A percentile compares a stretch with the other conserved stretches of the same genome.
Conservation (phyloP, 1,140 invertebrate genomes). For the Phenacoccus solenopsis region DNA sequence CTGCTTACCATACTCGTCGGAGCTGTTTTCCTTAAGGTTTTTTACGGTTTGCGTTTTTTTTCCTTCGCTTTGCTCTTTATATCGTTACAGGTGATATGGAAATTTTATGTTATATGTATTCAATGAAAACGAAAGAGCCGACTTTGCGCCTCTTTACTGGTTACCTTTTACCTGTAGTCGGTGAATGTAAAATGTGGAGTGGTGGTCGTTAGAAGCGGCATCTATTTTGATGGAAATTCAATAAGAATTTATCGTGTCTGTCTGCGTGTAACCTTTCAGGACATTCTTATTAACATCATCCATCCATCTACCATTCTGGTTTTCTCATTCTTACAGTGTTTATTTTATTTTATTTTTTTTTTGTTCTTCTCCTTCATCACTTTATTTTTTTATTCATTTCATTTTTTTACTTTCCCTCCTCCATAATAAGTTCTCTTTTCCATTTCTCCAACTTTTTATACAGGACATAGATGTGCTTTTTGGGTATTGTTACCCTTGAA, state of each 20-base stretch:
- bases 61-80: not conserved
- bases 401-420: not conserved
- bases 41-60: constrained; percentile 1
- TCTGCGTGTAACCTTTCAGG: constrained; percentile 12
- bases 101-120: constrained; percentile 9
- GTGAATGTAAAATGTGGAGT: not conserved
- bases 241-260: constrained; percentile 13
- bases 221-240: constrained; percentile 17
- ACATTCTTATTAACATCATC: constrained; percentile 18
- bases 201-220: constrained; percentile 13
- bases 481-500: too few relatives aligned
- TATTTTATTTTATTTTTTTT: not conserved
- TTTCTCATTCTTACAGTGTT: not conserved
- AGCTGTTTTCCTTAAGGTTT: too few relatives aligned
- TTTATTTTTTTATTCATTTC: too few relatives aligned
- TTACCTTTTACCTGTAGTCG: too few relatives aligned
- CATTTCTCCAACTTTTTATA: too few relatives aligned
- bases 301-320: not conserved
- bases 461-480: too few relatives aligned
- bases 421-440: not conserved
- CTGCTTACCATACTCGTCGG: too few relatives aligned
- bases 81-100: constrained; percentile 11
- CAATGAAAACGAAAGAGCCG: constrained; percentile 6
- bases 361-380: not conserved
- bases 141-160: constrained; percentile 4